These are phyloP conservation scores for Oncorhynchus nerka DNA, from an alignment of 2,113 vertebrate species.

Conservation along the genomic window DNA sequence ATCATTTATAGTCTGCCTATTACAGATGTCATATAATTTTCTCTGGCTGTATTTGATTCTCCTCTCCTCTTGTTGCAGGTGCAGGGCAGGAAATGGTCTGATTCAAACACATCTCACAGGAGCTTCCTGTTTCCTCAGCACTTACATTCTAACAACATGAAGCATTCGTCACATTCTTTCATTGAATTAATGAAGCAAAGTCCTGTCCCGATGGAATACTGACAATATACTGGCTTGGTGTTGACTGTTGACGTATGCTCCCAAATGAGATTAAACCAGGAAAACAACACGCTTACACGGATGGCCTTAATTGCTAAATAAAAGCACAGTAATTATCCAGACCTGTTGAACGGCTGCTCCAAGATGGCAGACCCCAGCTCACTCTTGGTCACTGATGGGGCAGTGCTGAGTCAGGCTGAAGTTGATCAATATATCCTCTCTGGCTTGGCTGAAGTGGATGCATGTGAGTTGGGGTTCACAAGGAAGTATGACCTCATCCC, in stretches of 20 bases:
- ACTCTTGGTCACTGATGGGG: slow-evolving; percentile 63
- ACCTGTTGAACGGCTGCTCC: slow-evolving; percentile 1
- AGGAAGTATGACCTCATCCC: slow-evolving; percentile 76
- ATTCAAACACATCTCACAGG: slow-evolving; percentile 7
- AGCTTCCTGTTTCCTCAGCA: slow-evolving; percentile 45
- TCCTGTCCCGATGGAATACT: slow-evolving; percentile 15
- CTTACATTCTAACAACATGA: slow-evolving; percentile 1
- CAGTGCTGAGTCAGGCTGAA: slow-evolving; percentile 34
- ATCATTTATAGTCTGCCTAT: not conserved
- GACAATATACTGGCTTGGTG: not conserved
- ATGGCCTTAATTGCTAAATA: slow-evolving; percentile 8
- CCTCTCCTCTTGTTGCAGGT: slow-evolving; percentile 45
- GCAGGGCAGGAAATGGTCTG: slow-evolving; percentile 52
- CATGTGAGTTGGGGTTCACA: slow-evolving; percentile 72
- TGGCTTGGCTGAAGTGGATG: slow-evolving; percentile 48
- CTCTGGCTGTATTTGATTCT: not conserved
- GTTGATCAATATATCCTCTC: not conserved
- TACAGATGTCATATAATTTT: not conserved
- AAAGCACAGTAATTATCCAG: slow-evolving; percentile 10
- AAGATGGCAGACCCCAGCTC: slow-evolving; percentile 67
- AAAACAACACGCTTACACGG: not conserved
- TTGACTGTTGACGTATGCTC: too few relatives aligned
- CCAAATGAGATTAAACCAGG: not conserved
- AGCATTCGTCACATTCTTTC: slow-evolving; percentile 1
- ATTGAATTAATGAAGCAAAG: slow-evolving; percentile 27